Evolutionary conservation across 2,888 invertebrate species (phyloP), one percentile per base, ranked within the genome.

Genomic region (Caradrina kadenii): DNA sequence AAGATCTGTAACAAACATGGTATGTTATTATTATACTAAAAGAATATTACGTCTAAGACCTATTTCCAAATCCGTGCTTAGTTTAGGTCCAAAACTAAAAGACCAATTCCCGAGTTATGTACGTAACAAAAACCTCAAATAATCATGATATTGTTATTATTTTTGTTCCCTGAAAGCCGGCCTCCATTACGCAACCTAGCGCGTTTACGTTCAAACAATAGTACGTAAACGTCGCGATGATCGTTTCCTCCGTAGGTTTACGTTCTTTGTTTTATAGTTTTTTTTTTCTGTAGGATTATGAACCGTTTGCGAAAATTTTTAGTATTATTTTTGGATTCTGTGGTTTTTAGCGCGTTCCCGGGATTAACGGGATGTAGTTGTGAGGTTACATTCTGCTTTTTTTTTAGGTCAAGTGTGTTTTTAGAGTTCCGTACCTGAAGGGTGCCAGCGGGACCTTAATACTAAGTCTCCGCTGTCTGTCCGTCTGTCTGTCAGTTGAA

Each of bases 161-260:
- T 48, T 75, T 49, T 4, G 75, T 19, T 19, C 3, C 8, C 1
- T 13, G 7, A 42, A 52, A 42, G 39, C 52, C 3, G 13, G 19
- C 13, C 42, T 53, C 39, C 31, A 68, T 68, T 69, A 76, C 35
- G 42, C 3, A 75, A 39, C 10, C 21, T 31, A 55, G 35, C 78
- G 35, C 78, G 21, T 53, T 61, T 61, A 62, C 54, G 53, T 63
- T 59, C 26, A 63, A 68, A 80, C 75, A 79, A 75, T 63, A 72
- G 60, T 58, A 68, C 67, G 31, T 81, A 59, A 79, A 72, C 56
- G 72, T 53, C 63, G 53, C 60, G 49, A 58, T 63, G 35, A 63
- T 66, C 62, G 61, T 70, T 78, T 63, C 45, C 69, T 45, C 48
- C n/a, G 39, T 22, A 63, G 31, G 13, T 76, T 73, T 53, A 53